Conservation (phyloP, 1,140 invertebrate species). For the Mizuhopecten yessoensis region DNA sequence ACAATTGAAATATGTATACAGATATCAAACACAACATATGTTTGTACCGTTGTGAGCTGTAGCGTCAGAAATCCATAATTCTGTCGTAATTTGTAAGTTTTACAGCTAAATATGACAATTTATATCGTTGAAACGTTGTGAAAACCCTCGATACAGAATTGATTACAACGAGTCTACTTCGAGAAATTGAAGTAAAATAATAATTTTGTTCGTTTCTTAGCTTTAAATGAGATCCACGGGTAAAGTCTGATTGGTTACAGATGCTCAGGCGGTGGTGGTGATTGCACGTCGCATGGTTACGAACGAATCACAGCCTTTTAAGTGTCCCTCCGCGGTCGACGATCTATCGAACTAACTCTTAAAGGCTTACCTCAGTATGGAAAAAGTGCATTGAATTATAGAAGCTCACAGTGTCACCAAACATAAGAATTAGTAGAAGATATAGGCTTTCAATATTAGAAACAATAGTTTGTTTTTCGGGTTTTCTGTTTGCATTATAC, state of each 20-base stretch:
- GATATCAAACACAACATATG: not conserved
- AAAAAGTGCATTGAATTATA: not conserved
- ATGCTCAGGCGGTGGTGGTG: not conserved
- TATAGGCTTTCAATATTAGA: no score
- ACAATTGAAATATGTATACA: not conserved
- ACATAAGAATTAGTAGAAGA: not conserved
- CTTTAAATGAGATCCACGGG: not conserved
- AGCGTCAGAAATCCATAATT: not conserved
- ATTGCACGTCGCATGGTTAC: not conserved
- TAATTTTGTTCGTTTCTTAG: constrained; percentile 34
- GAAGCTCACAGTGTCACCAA: not conserved
- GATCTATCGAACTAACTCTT: not conserved
- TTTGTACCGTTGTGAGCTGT: not conserved
- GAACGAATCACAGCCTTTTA: not conserved
- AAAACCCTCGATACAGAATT: not conserved
- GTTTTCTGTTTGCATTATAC: no score
- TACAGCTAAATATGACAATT: not conserved
- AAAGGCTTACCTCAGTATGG: not conserved
- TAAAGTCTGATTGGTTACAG: not conserved
- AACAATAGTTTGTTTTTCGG: no score
- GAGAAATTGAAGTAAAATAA: not conserved
- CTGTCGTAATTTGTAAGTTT: not conserved
- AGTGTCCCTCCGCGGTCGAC: not conserved
- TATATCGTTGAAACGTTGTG: not conserved
- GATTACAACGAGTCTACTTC: not conserved